Evolutionary conservation across 2,888 invertebrate species (phyloP).

Genomic region (Apantesis nais): DNA sequence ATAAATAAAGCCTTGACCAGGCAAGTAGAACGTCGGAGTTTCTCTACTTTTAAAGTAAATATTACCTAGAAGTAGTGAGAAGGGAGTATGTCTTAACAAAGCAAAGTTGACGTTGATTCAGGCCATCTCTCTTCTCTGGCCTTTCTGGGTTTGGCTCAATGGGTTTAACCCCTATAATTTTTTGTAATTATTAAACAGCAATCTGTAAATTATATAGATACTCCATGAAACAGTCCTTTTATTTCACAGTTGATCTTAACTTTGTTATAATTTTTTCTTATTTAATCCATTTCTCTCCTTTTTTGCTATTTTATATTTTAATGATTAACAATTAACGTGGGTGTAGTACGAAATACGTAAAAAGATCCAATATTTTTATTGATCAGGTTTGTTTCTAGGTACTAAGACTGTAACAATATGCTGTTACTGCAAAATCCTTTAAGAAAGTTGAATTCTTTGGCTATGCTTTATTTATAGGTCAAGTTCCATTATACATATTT

Average conservation of each 20-base stretch:
- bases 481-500: not conserved
- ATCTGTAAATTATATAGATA: not conserved
- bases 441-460: not conserved
- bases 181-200: not conserved
- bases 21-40: not conserved
- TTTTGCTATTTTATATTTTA: not conserved
- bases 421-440: not conserved
- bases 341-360: no score
- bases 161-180: not conserved
- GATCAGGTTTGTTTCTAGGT: not conserved
- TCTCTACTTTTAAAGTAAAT: not conserved
- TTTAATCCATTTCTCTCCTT: not conserved
- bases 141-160: not conserved
- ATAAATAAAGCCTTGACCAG: not conserved
- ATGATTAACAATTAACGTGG: not conserved
- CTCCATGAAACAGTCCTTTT: not conserved
- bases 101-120: not conserved
- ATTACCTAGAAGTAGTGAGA: not conserved
- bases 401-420: not conserved
- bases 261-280: not conserved
- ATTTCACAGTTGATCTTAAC: not conserved
- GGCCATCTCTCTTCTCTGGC: not conserved
- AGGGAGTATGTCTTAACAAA: not conserved
- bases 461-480: not conserved
- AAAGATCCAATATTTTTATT: not conserved